Evolutionary conservation across 1,140 invertebrate species (phyloP), one percentile per base, ranked within the genome.

Genomic region (Pinna nobilis): DNA sequence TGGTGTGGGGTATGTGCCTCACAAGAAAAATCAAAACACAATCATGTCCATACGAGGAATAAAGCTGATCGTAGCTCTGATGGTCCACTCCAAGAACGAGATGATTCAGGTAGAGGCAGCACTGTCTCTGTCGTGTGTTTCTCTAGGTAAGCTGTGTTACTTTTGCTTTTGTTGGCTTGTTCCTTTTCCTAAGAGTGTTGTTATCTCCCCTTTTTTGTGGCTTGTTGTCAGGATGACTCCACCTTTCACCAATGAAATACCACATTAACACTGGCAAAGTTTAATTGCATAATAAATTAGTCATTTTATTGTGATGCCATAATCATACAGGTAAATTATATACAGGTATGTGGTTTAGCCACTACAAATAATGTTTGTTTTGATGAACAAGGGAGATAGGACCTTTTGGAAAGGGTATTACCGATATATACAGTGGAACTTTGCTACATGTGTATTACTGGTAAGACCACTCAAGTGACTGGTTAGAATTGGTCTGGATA

Each of bases 101-200:
- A 59, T 78, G 47, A 83, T 89, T 25, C 84, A 87, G 66, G 86
- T 88, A 23, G 88, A 89, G 69, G 72, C 88, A 7, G 88, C 88
- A 25, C 70, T 85, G 25, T 86, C 87, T 2, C 75, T 88, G 13
- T 87, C 79, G 3, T 77, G 78, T 76, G 83, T 86, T 13, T 78
- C 84, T 32, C 65, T 88, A 66, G 84, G 86, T 88, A 71, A 79
- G 85, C 76, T 30, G n/a, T 32, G 30, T 59, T 23, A 23, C 5
- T 59, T 59, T 33, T 25, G 1, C 35, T 13, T 59, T 4, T 33
- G 28, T 25, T 20, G 30, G 15, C 28, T n/a, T 51, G n/a, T 51
- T 11, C 23, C n/a, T n/a, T n/a, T n/a, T n/a, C n/a, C n/a, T n/a
- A n/a, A n/a, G n/a, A n/a, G n/a, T n/a, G n/a, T n/a, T n/a, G n/a